phyloP scores from a whole-genome alignment of 2,113 vertebrate species.

The Pelecanoides urinatrix region DNA sequence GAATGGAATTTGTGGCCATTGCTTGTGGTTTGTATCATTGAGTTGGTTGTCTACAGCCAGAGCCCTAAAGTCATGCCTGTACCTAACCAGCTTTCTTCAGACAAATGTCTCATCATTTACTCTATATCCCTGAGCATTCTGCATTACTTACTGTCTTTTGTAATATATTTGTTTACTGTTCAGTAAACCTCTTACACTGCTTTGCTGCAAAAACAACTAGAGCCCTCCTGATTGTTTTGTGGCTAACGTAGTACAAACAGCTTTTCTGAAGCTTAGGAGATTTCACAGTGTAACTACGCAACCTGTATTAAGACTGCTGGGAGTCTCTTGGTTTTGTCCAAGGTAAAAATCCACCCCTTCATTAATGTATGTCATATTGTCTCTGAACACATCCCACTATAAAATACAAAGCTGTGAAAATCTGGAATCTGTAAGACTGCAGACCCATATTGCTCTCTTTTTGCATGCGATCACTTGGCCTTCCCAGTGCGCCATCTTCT shows the following conservation, averaged over 20 bases:
- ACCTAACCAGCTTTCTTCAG: neutral
- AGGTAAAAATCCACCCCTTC: neutral
- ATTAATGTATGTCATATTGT: neutral
- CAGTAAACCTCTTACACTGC: neutral
- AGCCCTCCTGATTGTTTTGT: neutral
- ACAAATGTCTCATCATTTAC: neutral
- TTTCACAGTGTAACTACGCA: rapidly evolving
- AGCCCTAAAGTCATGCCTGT: neutral
- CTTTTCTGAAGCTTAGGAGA: neutral
- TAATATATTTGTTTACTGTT: slow-evolving; percentile 1
- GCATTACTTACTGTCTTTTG: neutral
- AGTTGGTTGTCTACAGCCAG: neutral
- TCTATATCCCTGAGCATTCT: neutral
- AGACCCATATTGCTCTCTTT: neutral
- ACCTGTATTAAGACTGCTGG: neutral
- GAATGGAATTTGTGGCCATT: neutral
- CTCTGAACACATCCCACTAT: neutral
- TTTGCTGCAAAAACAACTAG: neutral
- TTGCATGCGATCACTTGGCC: neutral
- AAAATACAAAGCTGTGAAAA: neutral
- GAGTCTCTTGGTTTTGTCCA: neutral
- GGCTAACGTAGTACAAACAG: neutral
- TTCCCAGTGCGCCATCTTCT: neutral
- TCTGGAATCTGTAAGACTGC: neutral
- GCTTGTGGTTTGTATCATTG: neutral